These are phyloP conservation scores for Agrilus planipennis DNA, from an alignment of 1,140 invertebrate genomes.

Conservation along the genomic window DNA sequence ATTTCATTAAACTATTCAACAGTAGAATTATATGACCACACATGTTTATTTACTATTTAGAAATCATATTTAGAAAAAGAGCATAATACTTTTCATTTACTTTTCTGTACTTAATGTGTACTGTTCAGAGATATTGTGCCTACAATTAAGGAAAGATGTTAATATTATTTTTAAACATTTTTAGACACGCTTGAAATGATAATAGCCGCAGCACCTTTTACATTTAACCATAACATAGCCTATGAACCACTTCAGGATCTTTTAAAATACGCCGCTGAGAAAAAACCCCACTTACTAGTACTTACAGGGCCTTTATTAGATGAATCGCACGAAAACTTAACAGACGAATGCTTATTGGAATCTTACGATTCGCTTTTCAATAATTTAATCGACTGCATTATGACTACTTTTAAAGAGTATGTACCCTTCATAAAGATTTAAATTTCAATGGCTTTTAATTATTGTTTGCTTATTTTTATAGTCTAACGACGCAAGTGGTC, in stretches of 20 bases:
- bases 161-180: too few relatives aligned
- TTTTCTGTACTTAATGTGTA: too few relatives aligned
- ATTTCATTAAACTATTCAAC: too few relatives aligned
- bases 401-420: conserved; percentile 32
- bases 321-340: conserved; percentile 46
- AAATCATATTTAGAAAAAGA: too few relatives aligned
- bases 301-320: conserved; percentile 78
- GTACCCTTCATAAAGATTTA: background rate
- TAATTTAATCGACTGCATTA: conserved; percentile 50
- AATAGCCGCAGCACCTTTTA: conserved; percentile 73
- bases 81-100: too few relatives aligned
- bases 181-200: conserved; percentile 41
- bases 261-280: conserved; percentile 49
- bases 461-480: conserved; percentile 31
- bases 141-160: too few relatives aligned
- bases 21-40: too few relatives aligned
- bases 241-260: conserved; percentile 76
- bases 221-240: conserved; percentile 56
- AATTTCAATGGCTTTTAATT: conserved; percentile 5
- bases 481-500: conserved; percentile 54
- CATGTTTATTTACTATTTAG: too few relatives aligned
- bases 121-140: too few relatives aligned
- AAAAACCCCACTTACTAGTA: conserved; percentile 68
- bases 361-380: conserved; percentile 62
- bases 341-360: conserved; percentile 42